phyloP scores from a whole-genome alignment of 2,888 invertebrate genomes.

The Thecocarcelia acutangulata region DNA sequence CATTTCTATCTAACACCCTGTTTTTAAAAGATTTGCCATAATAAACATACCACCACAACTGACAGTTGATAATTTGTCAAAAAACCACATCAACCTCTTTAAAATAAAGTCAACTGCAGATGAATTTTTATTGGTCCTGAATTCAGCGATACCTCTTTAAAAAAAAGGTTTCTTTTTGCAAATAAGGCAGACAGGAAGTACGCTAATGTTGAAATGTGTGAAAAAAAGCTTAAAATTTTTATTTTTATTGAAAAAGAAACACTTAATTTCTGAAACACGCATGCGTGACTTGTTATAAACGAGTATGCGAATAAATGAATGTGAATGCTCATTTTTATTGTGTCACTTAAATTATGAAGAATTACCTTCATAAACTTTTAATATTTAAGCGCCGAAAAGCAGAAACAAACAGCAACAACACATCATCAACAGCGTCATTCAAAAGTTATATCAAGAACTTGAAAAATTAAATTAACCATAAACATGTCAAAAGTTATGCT shows the following conservation, averaged over 20 bases:
- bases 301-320: slow-evolving; percentile 8
- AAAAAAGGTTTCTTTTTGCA: not conserved
- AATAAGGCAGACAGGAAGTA: slow-evolving; percentile 53
- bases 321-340: slow-evolving; percentile 54
- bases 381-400: slow-evolving; percentile 64
- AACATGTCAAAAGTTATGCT: slow-evolving; percentile 53
- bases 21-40: slow-evolving; percentile 23
- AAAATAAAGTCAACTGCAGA: slow-evolving; percentile 29
- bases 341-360: slow-evolving; percentile 66
- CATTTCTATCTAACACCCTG: slow-evolving; percentile 26
- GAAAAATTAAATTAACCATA: slow-evolving; percentile 46
- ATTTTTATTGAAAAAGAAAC: slow-evolving; percentile 36
- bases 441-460: slow-evolving; percentile 34
- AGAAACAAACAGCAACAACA: slow-evolving; percentile 2
- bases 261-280: slow-evolving; percentile 47
- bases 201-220: slow-evolving; percentile 54
- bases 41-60: slow-evolving; percentile 61
- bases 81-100: slow-evolving; percentile 68
- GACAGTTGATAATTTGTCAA: slow-evolving; percentile 81
- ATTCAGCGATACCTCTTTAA: slow-evolving; percentile 1
- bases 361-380: slow-evolving; percentile 62
- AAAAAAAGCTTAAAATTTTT: slow-evolving; percentile 43
- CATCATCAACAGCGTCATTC: not conserved
- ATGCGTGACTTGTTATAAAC: slow-evolving; percentile 60
- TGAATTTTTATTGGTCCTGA: slow-evolving; percentile 26